These are phyloP conservation scores for Mustela lutreola DNA, from an alignment of 2,113 vertebrate species.

Conservation along the genomic window DNA sequence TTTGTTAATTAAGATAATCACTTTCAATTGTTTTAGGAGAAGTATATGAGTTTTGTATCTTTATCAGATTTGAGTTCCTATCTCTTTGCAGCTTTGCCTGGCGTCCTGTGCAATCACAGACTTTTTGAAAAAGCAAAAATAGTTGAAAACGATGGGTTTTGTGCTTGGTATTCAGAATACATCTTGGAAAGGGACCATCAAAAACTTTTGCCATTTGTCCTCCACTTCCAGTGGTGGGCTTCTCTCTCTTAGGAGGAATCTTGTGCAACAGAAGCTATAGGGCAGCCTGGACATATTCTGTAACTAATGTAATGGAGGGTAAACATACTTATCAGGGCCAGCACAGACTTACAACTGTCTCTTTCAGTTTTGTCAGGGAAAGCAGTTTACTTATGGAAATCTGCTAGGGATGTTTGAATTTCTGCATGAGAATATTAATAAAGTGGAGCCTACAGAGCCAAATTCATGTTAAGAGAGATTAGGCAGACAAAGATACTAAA, in stretches of 20 bases:
- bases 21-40: neutral
- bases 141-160: neutral
- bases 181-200: neutral
- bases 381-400: neutral
- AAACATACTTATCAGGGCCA: neutral
- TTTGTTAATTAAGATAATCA: neutral
- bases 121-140: slow-evolving; percentile 11
- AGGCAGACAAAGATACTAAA: neutral
- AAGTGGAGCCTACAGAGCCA: neutral
- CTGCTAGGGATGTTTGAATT: neutral
- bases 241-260: neutral
- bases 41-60: neutral
- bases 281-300: neutral
- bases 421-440: neutral
- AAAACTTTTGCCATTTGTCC: neutral
- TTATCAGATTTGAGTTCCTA: neutral
- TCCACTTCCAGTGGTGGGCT: neutral
- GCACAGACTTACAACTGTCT: neutral
- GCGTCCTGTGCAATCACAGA: neutral
- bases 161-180: neutral
- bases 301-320: neutral
- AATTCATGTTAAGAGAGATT: neutral
- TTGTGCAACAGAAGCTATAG: neutral
- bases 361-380: neutral
- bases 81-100: neutral